Conservation (phyloP, 2,797 vertebrate genomes). For the Gymnoscopelus braueri region DNA sequence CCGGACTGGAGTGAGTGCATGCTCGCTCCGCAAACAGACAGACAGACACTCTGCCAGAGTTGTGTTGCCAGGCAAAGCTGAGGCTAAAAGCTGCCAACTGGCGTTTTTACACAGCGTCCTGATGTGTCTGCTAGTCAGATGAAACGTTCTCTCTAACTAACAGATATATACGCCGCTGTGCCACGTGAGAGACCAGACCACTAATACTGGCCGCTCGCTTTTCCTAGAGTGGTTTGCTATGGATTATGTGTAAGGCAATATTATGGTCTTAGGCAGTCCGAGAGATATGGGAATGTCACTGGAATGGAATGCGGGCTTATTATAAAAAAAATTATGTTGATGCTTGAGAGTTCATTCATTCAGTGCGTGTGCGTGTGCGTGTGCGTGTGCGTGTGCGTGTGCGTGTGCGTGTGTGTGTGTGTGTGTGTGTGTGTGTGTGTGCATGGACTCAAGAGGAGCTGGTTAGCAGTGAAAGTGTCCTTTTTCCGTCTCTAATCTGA, state of each 20-base stretch:
- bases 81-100: constrained; percentile 54
- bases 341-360: neutral
- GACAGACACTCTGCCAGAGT: constrained; percentile 7
- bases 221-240: neutral
- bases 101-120: constrained; percentile 45
- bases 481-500: constrained; percentile 28
- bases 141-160: constrained; percentile 17
- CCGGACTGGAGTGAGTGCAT: constrained; percentile 35
- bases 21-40: neutral
- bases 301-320: constrained; percentile 1
- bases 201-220: neutral
- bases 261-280: neutral
- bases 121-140: constrained; percentile 37
- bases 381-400: neutral
- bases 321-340: neutral
- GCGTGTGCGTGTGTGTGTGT: constrained; percentile 5
- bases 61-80: constrained; percentile 70
- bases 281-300: constrained; percentile 16
- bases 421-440: neutral
- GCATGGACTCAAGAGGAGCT: constrained; percentile 1
- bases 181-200: neutral
- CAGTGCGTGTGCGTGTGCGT: constrained; percentile 6
- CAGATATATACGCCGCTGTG: neutral
- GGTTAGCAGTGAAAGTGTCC: constrained; percentile 42
- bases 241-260: neutral